These are phyloP conservation scores for Drosophila meridionalis DNA, from an alignment of 2,888 invertebrate genomes.

Conservation along the genomic window DNA sequence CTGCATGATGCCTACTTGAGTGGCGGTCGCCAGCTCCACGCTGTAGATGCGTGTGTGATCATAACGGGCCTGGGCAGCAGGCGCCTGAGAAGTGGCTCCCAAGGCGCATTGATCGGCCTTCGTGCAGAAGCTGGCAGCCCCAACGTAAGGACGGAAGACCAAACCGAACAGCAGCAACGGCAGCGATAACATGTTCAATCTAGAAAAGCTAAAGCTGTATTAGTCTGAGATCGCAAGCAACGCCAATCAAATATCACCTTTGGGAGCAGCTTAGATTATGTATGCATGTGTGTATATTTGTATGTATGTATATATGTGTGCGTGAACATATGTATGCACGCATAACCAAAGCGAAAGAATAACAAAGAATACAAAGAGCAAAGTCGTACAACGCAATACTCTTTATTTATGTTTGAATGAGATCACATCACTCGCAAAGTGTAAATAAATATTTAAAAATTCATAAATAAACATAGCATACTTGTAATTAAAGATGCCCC, in stretches of 20 bases:
- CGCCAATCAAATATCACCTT: constrained; percentile 26
- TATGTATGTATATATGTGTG: background rate
- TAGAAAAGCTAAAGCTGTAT: constrained; percentile 1
- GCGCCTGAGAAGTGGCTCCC: constrained; percentile 1
- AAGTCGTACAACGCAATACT: background rate
- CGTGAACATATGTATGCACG: background rate
- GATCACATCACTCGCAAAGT: background rate
- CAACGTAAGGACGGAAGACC: background rate
- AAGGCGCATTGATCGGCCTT: constrained; percentile 63
- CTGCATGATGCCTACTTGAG: constrained; percentile 60
- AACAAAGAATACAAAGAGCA: background rate
- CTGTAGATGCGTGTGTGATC: constrained; percentile 82
- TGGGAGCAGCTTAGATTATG: constrained; percentile 10
- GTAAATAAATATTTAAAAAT: background rate
- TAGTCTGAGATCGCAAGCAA: constrained; percentile 8
- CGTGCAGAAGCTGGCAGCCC: constrained; percentile 44
- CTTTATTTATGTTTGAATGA: background rate
- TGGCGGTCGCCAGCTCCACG: constrained; percentile 46
- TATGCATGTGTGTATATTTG: background rate
- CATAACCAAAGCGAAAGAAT: background rate
- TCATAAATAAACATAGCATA: background rate
- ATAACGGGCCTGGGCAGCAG: constrained; percentile 69
- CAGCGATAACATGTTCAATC: constrained; percentile 48
- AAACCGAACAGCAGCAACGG: constrained; percentile 20
- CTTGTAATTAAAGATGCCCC: background rate